A percentile compares a stretch with the other conserved stretches of the same genome.
Conservation (phyloP, 92 coral and sea anemone species). For the Siderastrea siderea region DNA sequence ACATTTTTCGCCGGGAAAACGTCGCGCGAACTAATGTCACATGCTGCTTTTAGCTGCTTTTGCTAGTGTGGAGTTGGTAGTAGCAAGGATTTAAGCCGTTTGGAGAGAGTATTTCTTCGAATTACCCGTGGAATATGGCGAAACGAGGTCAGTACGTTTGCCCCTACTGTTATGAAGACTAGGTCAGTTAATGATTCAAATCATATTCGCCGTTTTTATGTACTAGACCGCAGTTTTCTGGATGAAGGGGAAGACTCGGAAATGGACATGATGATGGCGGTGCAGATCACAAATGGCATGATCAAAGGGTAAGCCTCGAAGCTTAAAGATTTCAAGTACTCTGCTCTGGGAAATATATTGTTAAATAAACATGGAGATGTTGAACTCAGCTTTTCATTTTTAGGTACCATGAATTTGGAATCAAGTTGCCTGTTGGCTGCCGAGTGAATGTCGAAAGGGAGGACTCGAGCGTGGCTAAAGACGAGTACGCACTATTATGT, state of each 20-base stretch:
- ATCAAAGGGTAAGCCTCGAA: background rate
- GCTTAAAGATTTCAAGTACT: background rate
- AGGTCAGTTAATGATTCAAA: too few species aligned
- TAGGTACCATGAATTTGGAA: background rate
- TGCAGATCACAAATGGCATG: background rate
- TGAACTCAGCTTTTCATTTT: background rate
- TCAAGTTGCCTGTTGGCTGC: background rate
- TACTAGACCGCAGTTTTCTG: background rate
- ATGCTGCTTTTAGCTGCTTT: too few species aligned
- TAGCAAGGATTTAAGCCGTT: too few species aligned
- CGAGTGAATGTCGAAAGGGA: background rate
- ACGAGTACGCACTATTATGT: background rate
- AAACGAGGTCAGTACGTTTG: background rate
- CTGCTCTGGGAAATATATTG: background rate
- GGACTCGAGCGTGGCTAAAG: background rate
- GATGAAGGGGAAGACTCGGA: background rate
- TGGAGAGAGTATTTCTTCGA: background rate
- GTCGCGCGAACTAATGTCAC: background rate
- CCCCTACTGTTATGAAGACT: background rate
- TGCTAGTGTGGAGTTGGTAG: too few species aligned
- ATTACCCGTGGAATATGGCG: background rate
- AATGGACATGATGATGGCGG: background rate
- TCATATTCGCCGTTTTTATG: background rate
- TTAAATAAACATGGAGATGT: background rate
- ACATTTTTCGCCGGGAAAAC: background rate